Conservation (phyloP, 30 jellyfish, hydroid and myxozoan species). For the Aurelia aurita complex sp. Pacific region DNA sequence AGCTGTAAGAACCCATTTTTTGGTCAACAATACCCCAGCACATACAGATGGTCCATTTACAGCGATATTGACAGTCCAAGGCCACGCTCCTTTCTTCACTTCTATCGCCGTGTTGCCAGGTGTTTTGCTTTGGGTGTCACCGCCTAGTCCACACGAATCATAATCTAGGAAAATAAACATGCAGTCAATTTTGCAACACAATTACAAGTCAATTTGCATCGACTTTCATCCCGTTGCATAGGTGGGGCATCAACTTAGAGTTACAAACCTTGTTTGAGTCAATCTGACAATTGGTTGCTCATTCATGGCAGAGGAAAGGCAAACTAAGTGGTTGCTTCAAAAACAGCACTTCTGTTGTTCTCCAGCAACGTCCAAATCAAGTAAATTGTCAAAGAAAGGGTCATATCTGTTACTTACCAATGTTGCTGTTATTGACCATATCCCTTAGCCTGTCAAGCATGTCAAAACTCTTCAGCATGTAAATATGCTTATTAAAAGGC, state of each 20-base stretch:
- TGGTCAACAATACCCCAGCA: conserved; percentile 31
- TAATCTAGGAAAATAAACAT: conserved; percentile 27
- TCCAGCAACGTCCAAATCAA: too few species aligned
- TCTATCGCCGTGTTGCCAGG: conserved; percentile 4
- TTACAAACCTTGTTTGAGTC: too few species aligned
- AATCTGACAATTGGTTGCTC: too few species aligned
- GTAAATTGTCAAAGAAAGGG: too few species aligned
- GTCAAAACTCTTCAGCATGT: conserved; percentile 35
- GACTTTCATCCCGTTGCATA: too few species aligned
- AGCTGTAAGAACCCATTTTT: conserved; percentile 62
- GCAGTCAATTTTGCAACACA: too few species aligned
- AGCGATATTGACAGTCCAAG: conserved; percentile 45
- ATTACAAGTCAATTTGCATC: too few species aligned
- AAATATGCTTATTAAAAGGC: conserved; percentile 52
- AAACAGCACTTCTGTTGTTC: too few species aligned
- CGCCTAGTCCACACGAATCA: conserved; percentile 60
- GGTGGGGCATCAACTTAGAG: too few species aligned
- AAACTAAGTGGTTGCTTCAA: too few species aligned
- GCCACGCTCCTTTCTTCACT: conserved; percentile 67
- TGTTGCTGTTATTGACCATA: conserved; percentile 34
- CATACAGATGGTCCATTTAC: conserved; percentile 30
- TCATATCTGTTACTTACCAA: conserved; percentile 29
- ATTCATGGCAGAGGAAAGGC: too few species aligned
- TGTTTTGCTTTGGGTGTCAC: conserved; percentile 57
- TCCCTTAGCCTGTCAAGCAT: conserved; percentile 58